Percentiles rank a stretch among this genome's conserved stretches.
These are phyloP conservation scores for Danionella cerebrum DNA, from an alignment of 2,113 vertebrate species.

Conservation along the genomic window DNA sequence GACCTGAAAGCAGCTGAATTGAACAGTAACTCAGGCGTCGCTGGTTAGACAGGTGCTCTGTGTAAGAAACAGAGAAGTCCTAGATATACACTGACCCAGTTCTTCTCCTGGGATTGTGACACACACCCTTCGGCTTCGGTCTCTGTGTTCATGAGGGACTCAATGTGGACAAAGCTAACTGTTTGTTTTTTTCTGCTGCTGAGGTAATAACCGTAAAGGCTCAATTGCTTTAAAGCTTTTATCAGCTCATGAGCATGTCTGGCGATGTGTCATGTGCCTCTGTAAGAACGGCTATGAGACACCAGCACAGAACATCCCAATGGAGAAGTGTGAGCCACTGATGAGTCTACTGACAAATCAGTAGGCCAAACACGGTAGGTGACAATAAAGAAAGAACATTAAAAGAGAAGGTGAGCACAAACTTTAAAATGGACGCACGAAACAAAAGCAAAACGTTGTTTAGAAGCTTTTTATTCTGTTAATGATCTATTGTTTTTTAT, in stretches of 20 bases:
- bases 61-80: background rate
- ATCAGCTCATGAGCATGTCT: conserved; percentile 4
- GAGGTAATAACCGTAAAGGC: conserved; percentile 13
- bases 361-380: too few species aligned
- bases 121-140: background rate
- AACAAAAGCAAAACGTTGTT: too few species aligned
- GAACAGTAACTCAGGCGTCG: background rate
- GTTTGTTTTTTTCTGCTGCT: background rate
- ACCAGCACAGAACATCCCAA: background rate
- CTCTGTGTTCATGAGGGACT: background rate
- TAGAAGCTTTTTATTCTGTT: too few species aligned
- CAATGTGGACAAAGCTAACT: background rate
- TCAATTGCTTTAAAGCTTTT: conserved; percentile 4
- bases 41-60: background rate
- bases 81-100: background rate
- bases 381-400: too few species aligned
- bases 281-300: background rate
- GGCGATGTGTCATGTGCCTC: background rate
- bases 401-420: too few species aligned
- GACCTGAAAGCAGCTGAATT: background rate
- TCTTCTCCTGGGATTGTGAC: background rate
- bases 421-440: too few species aligned
- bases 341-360: too few species aligned
- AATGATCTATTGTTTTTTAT: too few species aligned
- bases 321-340: background rate